Evolutionary conservation across 1,140 invertebrate genomes (phyloP).

Genomic region (Muscidifurax raptorellus): DNA sequence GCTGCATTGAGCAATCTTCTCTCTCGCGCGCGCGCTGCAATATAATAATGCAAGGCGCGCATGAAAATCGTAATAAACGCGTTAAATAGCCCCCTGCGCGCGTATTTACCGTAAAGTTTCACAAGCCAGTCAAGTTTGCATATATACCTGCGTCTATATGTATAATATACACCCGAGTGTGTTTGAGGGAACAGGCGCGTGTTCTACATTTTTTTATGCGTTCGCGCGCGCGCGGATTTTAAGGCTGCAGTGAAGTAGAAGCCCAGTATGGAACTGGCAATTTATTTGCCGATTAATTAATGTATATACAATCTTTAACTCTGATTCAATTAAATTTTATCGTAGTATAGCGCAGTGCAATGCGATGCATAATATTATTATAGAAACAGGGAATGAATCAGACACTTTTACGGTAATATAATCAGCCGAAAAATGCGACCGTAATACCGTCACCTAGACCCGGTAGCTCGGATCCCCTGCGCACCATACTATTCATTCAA

Average conservation of each 20-base stretch:
- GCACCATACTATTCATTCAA: not conserved
- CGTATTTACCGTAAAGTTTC: slow-evolving; percentile 26
- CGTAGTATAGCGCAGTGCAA: too few relatives aligned
- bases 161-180: too few relatives aligned
- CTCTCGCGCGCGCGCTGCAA: not conserved
- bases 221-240: not conserved
- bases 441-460: not conserved
- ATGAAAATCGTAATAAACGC: slow-evolving; percentile 39
- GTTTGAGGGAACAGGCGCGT: not conserved
- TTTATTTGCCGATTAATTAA: not conserved
- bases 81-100: slow-evolving; percentile 25
- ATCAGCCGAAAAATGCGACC: not conserved
- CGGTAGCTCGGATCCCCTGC: not conserved
- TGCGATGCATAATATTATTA: too few relatives aligned
- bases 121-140: not conserved
- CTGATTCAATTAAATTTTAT: too few relatives aligned
- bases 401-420: too few relatives aligned
- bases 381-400: too few relatives aligned
- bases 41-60: slow-evolving; percentile 32
- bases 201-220: not conserved
- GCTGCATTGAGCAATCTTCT: slow-evolving; percentile 29
- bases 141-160: too few relatives aligned
- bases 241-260: not conserved
- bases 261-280: not conserved
- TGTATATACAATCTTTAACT: too few relatives aligned